Base-by-base conservation (phyloP, 1,140 invertebrate genomes). In the Platorchestia sp. region DNA sequence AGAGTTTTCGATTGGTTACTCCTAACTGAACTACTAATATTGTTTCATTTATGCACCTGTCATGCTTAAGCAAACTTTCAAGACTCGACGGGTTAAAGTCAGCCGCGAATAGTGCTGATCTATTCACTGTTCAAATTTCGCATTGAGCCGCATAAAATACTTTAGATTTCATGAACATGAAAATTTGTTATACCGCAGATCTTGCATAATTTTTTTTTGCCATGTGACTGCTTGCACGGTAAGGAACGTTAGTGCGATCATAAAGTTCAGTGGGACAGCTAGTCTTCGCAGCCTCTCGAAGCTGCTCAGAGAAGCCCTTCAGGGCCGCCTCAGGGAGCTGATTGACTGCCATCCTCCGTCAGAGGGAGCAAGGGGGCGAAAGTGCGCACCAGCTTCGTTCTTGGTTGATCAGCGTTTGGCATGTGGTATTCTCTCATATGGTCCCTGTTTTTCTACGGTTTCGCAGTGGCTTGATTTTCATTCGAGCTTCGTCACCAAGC, bases 291-390 rank as follows among this genome's bases (percentile, higher is more conserved):
- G 10, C 44, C 91, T 93, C 91, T 45, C 43, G 14, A 44, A 44
- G 6, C 43, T 40, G 91, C 91, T 93, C 91, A 22, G 91, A 93
- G 91, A 93, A 93, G 91, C 91, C 91, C 91, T 45, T 93, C 91
- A 93, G 43, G 87, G 59, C 59, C 36, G 59, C 7, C 59, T 75
- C 14, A 75, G 59, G 59, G 59, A 75, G 59, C 59, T 75, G 59
- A 75, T 75, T 75, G 10, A 75, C 59, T 75, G 7, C 14, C 59
- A 75, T 75, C 59, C 3, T 75, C 59, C 59, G 1, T 27, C 59
- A 22, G 10, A 1, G 14, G 3, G 47, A 22, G 14, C 1, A 36
- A 75, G 59, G 59, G 59, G 59, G 14, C 36, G 36, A 27, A 75
- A 75, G 59, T 75, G 10, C 27, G 27, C 14, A 36, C 59, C 3